Base-by-base conservation (phyloP, 2,113 vertebrate genomes). In the Mirounga angustirostris region DNA sequence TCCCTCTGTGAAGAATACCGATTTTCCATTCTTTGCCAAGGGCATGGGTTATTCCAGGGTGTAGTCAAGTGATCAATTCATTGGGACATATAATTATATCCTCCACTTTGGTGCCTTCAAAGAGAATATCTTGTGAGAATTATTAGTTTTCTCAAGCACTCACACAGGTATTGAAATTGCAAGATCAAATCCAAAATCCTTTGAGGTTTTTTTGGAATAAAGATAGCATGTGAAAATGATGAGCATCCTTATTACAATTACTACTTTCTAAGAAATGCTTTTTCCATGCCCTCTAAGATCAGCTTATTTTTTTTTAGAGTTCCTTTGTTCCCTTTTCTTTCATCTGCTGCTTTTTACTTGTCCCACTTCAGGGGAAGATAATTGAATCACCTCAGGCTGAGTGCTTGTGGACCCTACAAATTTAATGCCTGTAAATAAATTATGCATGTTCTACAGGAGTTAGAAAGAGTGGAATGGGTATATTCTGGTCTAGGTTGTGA, bases 141-240 rank as follows among this genome's bases (percentile, higher is more conserved):
- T 96, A 95, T 88, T 96, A 93, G 86, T 95, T 97, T 97, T 93
- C 63, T 94, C 81, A 94, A 74, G 76, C 40, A 96, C 40, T 93
- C 79, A 94, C 46, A 61, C 2, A 8, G 93, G 73, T 90, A 94
- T 84, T 97, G 69, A 96, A 95, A 97, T 79, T 67, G 15, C 43
- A 83, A 96, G 95, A 97, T 95, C 85, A 96, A 96, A 96, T 95
- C 82, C 58, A 90, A 97, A 94, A 91, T 82, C 81, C 78, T 97
- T 71, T 95, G 91, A 93, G 76, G 40, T 63, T 67, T 96, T 92
- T 92, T 46, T 80, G 61, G 50, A 84, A 80, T 92, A 95, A 95
- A 96, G 63, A 80, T 33, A 87, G 61, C 46, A 5, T 81, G 21
- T 87, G 89, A 94, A 97, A 96, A 95, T 85, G 84, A 50, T 94